Base-by-base conservation (phyloP, 2,888 invertebrate species). In the Lapara coniferarum region DNA sequence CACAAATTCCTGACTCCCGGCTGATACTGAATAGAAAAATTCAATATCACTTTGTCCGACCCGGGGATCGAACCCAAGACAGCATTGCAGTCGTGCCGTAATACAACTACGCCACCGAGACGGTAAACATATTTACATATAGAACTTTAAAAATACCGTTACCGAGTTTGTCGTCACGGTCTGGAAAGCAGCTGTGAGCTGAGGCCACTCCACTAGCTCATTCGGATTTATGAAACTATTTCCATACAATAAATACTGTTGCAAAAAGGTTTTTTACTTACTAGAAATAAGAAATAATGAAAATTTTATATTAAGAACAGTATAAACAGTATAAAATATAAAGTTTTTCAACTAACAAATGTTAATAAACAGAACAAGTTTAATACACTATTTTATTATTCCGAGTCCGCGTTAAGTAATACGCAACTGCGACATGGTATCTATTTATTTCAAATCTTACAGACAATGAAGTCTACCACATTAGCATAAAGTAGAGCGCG, bases 151-250 rank as follows among this genome's bases (percentile, higher is more conserved):
- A 76, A 67, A 68, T 68, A 70, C 68, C 70, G 66, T 69, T 66
- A 71, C 51, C 70, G 70, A 70, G 72, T 69, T 73, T 70, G 66
- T 70, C 72, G 75, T 75, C 72, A 76, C 77, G 77, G 75, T 76
- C 73, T 75, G 73, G 72, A 73, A 73, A 74, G 69, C 74, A 72
- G 73, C 59, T 16, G n/a, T 46, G 59, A 49, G 46, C 49, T 19
- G 66, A 67, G 68, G 68, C 66, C 63, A 70, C 72, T 72, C 49
- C 19, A 63, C 70, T 71, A 71, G 68, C 68, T 73, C 71, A 68
- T 68, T 70, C 71, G 73, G 73, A 73, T 76, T 77, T 76, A 76
- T 74, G 72, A 73, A 72, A 73, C 70, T 69, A 68, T 71, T 72
- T 53, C 19, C 63, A 16, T 49, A 63, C 49, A 49, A 49, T 7